Conservation (phyloP, 2,888 invertebrate genomes). For the Sinentomon sp. region DNA sequence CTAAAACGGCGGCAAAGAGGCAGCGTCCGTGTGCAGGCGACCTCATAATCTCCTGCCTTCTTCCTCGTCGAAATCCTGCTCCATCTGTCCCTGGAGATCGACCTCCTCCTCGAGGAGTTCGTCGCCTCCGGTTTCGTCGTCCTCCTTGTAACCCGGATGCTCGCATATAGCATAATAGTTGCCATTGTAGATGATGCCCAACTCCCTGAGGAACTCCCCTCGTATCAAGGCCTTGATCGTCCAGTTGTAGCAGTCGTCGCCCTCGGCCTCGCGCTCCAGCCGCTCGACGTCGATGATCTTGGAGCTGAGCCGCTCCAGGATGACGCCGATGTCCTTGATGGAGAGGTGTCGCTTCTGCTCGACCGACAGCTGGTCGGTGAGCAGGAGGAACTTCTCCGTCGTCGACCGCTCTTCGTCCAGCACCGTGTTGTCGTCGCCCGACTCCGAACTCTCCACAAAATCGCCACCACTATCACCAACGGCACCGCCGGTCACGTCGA, state of each 20-base stretch:
- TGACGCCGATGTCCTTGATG: conserved; percentile 84
- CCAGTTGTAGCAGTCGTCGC: conserved; percentile 85
- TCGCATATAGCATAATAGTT: conserved; percentile 86
- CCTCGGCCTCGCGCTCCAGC: conserved; percentile 67
- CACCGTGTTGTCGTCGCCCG: conserved; percentile 75
- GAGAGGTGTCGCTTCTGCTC: conserved; percentile 74
- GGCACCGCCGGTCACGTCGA: conserved; percentile 29
- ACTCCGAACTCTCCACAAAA: conserved; percentile 52
- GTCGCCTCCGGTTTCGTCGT: too few relatives aligned
- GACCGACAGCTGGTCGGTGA: conserved; percentile 73
- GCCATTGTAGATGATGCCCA: conserved; percentile 80
- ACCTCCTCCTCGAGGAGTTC: too few relatives aligned
- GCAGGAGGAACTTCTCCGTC: conserved; percentile 68
- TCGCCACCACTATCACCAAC: conserved; percentile 21
- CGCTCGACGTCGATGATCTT: conserved; percentile 82
- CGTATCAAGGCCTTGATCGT: conserved; percentile 83
- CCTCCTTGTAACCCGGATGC: conserved; percentile 76
- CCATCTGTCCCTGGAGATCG: too few relatives aligned
- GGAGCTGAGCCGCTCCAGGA: conserved; percentile 65
- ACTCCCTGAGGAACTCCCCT: conserved; percentile 64
- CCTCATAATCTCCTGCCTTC: too few relatives aligned
- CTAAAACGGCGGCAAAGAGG: too few relatives aligned
- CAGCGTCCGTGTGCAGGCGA: too few relatives aligned
- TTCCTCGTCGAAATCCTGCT: too few relatives aligned
- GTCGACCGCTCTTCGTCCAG: conserved; percentile 71